phyloP scores from a whole-genome alignment of 2,113 vertebrate species.

The Zosterops hypoxanthus region DNA sequence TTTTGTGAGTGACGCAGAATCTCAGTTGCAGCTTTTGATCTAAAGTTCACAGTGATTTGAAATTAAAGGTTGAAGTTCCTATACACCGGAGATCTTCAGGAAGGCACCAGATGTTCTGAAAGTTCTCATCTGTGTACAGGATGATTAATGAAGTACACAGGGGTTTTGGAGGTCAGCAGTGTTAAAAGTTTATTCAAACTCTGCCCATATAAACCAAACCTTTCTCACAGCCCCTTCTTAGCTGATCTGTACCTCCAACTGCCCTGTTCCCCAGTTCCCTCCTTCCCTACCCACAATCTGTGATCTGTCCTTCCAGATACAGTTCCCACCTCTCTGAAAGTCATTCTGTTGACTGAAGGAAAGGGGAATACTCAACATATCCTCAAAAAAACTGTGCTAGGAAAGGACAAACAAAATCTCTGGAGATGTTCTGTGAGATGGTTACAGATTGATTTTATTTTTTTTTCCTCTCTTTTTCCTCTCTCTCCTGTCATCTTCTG shows the following conservation, averaged over 20 bases:
- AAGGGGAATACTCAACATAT: background rate
- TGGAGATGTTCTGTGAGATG: background rate
- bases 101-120: conserved; percentile 65
- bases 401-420: conserved; percentile 11
- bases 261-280: background rate
- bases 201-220: background rate
- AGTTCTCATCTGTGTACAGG: conserved; percentile 22
- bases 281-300: background rate
- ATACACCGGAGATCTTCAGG: conserved; percentile 26
- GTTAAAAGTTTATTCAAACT: conserved; percentile 43
- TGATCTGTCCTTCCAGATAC: background rate
- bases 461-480: background rate
- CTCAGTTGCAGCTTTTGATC: background rate
- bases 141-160: conserved; percentile 48
- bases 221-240: background rate
- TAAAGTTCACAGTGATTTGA: conserved; percentile 51
- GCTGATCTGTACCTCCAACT: background rate
- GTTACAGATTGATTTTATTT: background rate
- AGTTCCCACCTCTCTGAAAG: background rate
- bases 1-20: conserved; percentile 5
- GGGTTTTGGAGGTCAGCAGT: conserved; percentile 55
- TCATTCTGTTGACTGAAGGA: background rate
- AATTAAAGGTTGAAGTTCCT: conserved; percentile 56
- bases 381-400: background rate
- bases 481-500: background rate